Percentiles rank a stretch among this genome's conserved stretches.
Conservation (phyloP, 2,797 vertebrate genomes). For the Simalia tracyae region DNA sequence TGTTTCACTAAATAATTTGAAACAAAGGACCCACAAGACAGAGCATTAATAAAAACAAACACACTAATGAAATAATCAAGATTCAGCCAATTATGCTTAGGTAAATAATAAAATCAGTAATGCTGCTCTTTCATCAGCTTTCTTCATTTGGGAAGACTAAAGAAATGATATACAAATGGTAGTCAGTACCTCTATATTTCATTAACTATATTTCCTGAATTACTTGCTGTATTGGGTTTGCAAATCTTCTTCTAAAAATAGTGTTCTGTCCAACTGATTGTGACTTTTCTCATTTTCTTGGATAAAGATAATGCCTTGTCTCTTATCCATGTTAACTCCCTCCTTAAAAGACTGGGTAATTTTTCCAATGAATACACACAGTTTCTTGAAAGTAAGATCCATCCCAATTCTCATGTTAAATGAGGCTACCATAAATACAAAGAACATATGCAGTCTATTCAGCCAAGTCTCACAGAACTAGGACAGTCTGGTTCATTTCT, state of each 20-base stretch:
- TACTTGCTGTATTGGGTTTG: background rate
- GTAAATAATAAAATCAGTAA: conserved; percentile 4
- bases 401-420: background rate
- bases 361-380: background rate
- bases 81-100: conserved; percentile 8
- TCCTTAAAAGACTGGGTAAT: background rate
- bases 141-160: background rate
- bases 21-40: background rate
- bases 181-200: conserved; percentile 22
- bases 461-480: background rate
- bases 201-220: background rate
- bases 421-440: background rate
- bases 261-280: background rate
- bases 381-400: background rate
- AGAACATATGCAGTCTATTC: background rate
- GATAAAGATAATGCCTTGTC: background rate
- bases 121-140: background rate
- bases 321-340: background rate
- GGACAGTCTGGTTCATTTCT: background rate
- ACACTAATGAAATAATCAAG: background rate
- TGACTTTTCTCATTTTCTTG: rapidly evolving
- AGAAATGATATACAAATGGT: background rate
- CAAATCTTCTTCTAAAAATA: background rate
- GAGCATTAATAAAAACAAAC: conserved; percentile 5
- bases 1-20: background rate